Base-by-base conservation (phyloP, 2,888 invertebrate species). In the Andrena camellia region DNA sequence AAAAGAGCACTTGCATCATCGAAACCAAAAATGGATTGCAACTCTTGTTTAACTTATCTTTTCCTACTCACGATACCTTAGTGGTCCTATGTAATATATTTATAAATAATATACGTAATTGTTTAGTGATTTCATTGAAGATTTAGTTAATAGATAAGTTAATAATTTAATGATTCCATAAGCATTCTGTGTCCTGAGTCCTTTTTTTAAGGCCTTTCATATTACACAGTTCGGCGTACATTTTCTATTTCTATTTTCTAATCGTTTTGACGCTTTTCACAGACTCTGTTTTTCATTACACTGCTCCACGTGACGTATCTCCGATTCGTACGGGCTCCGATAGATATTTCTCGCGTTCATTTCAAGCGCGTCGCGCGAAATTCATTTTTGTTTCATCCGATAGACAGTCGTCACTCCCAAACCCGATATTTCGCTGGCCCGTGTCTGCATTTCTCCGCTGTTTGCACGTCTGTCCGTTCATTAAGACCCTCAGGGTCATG, bases 401-500 rank as follows among this genome's bases (percentile, higher is more conserved):
- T 63, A 23, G 48, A 57, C 17, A 48, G 17, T 52, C 13, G 17
- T 50, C 54, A 31, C 48, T 63, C 66, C 20, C 59, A 8, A 26
- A 23, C 62, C 20, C 52, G 5, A n/a, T 67, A 57, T 48, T 74
- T 42, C 50, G 20, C 10, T 59, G 17, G 26, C 10, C 31, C 59
- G 57, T 72, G 48, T 33, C 50, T 23, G 13, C 52, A 17, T 57
- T 71, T 10, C 57, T 31, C 35, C 48, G 57, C 42, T 68, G 74
- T 64, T 64, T 54, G 54, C 35, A 48, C 64, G 63, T 63, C 54
- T 48, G 50, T 33, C 31, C 64, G 78, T 69, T 74, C 68, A 57
- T 69, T 69, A 78, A 42, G 48, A 57, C 26, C 54, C 33, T 57
- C 74, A 74, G 73, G 73, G 63, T 63, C 69, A 50, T 13, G n/a